phyloP scores from a whole-genome alignment of 2,113 vertebrate genomes.

The Melanostigma gelatinosum region DNA sequence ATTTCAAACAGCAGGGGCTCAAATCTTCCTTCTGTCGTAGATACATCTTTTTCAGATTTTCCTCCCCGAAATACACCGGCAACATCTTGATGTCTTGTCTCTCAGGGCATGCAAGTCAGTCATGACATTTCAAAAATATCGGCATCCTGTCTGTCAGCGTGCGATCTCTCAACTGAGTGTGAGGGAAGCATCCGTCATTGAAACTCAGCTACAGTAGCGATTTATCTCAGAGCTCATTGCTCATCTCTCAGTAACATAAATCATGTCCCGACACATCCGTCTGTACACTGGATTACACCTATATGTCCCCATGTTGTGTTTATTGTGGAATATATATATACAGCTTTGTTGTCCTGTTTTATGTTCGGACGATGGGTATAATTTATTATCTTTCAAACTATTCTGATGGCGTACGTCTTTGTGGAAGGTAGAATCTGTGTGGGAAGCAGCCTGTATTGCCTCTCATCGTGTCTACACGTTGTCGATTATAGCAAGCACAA shows the following conservation, averaged over 20 bases:
- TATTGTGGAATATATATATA: background rate
- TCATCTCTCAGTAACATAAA: background rate
- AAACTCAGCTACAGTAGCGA: constrained; percentile 34
- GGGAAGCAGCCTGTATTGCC: background rate
- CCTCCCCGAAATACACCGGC: background rate
- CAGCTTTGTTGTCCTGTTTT: background rate
- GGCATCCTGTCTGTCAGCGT: constrained; percentile 60
- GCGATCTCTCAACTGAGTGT: constrained; percentile 54
- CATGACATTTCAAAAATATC: constrained; percentile 67
- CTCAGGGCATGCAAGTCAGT: constrained; percentile 32
- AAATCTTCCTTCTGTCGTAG: constrained; percentile 8
- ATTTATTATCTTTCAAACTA: background rate
- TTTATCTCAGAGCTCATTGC: constrained; percentile 39
- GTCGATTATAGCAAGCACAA: background rate
- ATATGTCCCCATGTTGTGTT: constrained; percentile 6
- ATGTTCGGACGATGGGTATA: background rate
- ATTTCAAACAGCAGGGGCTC: constrained; percentile 2
- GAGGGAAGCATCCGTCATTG: constrained; percentile 50
- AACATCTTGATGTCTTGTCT: constrained; percentile 34
- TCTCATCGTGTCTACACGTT: background rate
- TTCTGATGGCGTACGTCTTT: background rate
- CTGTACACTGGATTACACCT: background rate
- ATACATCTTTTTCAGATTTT: constrained; percentile 2
- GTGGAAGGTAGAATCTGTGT: background rate
- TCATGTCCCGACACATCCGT: background rate